Evolutionary conservation across 2,797 vertebrate genomes (phyloP), one percentile per base, ranked within the genome.

Genomic region (Melanotaenia pygmaea): DNA sequence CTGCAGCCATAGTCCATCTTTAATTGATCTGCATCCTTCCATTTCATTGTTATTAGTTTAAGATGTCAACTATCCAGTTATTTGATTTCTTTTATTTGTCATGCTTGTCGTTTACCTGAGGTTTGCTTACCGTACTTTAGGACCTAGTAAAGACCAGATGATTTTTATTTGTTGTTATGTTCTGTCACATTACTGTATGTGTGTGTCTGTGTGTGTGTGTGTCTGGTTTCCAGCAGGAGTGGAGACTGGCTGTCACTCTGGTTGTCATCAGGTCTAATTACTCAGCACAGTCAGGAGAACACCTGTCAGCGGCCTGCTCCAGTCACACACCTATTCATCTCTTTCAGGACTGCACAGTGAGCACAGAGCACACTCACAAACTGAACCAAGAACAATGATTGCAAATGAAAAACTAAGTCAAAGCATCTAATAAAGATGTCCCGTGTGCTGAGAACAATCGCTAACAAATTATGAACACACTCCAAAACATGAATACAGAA

Each of bases 261-360:
- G 73, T 70, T 88, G 75, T 87, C 85, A 83, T 84, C 85, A 84
- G 59, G 57, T 86, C 68, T 83, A 87, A 86, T 90, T 88, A 91
- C 74, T 84, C 71, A 67, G 79, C 60, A 28, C 65, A 64, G 50
- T 61, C 74, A 64, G 64, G 24, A 76, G 72, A 47, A 67, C 64
- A 87, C 70, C 83, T 82, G 84, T 85, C 86, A 86, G 74, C 75
- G 5, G 62, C 53, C 61, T 64, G 58, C 65, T 76, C 38, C 64
- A 67, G 63, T 61, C 71, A 81, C 74, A 82, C 72, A 77, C 40
- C 14, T 53, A 67, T 59, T 71, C 68, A 79, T 72, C 70, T 73
- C 59, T 59, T 12, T 47, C 57, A 59, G 58, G 59, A 70, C 65
- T 28, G 50, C 22, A 69, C 38, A 50, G 59, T 3, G 24, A 58